These are phyloP conservation scores for Dolichopus griseipennis DNA, from an alignment of 2,888 invertebrate species.

Conservation along the genomic window DNA sequence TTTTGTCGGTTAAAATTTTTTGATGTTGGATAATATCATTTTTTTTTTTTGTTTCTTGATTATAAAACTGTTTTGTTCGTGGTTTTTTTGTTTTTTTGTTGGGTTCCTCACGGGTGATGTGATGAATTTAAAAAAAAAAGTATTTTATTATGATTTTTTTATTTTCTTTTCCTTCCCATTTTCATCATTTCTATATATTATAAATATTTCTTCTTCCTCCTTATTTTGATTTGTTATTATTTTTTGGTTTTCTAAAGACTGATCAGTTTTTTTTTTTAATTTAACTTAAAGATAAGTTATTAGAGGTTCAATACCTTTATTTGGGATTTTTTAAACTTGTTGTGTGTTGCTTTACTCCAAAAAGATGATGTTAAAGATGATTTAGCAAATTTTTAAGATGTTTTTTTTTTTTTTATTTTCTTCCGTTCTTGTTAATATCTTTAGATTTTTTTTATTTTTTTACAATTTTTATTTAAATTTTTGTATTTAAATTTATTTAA, in stretches of 20 bases:
- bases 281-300: background rate
- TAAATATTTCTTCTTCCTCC: background rate
- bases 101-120: background rate
- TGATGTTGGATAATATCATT: background rate
- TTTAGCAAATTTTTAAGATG: too few species aligned
- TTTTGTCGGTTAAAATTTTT: background rate
- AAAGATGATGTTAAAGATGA: too few species aligned
- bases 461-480: too few species aligned
- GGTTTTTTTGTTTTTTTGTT: background rate
- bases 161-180: slow-evolving; percentile 2
- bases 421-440: too few species aligned
- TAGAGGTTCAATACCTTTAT: background rate
- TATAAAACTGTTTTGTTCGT: background rate
- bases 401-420: too few species aligned
- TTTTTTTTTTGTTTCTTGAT: background rate
- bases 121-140: background rate
- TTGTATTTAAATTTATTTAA: too few species aligned
- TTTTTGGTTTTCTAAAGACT: too few species aligned
- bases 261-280: background rate
- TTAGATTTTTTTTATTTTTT: too few species aligned
- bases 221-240: background rate
- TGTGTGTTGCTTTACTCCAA: too few species aligned
- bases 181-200: background rate
- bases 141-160: too few species aligned
- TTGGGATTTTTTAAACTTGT: too few species aligned